Evolutionary conservation across 2,888 invertebrate species (phyloP).

Genomic region (Scaptomyza reducta): DNA sequence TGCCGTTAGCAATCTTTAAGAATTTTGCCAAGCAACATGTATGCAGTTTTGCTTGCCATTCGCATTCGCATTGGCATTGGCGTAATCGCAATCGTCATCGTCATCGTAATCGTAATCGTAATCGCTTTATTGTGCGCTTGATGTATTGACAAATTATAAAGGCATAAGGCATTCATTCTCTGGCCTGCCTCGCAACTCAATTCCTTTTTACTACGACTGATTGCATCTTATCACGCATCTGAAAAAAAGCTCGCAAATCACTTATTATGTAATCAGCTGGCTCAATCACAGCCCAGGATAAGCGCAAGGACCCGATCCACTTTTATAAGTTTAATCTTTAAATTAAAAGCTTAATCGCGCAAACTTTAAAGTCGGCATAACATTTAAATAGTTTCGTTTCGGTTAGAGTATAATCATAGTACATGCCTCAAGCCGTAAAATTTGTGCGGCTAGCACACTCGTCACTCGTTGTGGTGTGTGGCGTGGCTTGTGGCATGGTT

Average conservation of each 20-base stretch:
- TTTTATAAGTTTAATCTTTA: neutral
- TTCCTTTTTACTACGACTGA: constrained; percentile 41
- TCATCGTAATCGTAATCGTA: constrained; percentile 33
- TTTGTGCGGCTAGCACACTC: constrained; percentile 22
- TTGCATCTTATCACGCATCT: constrained; percentile 75
- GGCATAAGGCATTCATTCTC: constrained; percentile 41
- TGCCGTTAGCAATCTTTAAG: constrained; percentile 35
- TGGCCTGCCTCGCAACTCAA: constrained; percentile 3
- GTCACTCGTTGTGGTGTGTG: constrained; percentile 45
- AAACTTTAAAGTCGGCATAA: neutral
- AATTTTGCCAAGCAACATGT: constrained; percentile 31
- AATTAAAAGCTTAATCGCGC: neutral
- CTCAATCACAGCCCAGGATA: constrained; percentile 8
- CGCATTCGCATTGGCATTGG: constrained; percentile 21
- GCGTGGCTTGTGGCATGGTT: constrained; percentile 9
- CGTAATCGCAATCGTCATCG: constrained; percentile 18
- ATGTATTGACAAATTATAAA: constrained; percentile 76
- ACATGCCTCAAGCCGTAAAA: constrained; percentile 13
- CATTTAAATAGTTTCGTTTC: neutral
- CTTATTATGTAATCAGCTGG: constrained; percentile 75
- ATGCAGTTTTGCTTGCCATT: constrained; percentile 38
- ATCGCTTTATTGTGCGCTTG: constrained; percentile 76
- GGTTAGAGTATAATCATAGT: constrained; percentile 4
- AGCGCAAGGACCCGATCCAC: constrained; percentile 23
- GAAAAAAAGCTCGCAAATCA: constrained; percentile 56